Evolutionary conservation across 1,140 invertebrate genomes (phyloP).

Genomic region (Cydia amplana): DNA sequence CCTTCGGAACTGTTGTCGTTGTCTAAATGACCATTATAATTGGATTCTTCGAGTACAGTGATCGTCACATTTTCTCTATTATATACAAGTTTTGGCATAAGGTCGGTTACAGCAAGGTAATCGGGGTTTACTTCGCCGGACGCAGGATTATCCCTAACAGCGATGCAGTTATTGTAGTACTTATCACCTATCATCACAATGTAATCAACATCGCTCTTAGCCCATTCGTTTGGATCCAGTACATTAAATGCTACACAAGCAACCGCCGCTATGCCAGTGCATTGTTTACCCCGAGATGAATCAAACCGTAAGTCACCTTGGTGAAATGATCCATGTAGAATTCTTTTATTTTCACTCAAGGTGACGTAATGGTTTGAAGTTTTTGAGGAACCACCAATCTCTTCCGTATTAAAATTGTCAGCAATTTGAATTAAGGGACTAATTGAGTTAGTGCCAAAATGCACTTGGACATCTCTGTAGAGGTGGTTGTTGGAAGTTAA

Average conservation of each 20-base stretch:
- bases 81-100: conserved; percentile 26
- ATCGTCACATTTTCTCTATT: conserved; percentile 26
- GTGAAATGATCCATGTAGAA: conserved; percentile 26
- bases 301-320: conserved; percentile 37
- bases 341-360: not conserved
- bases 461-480: not conserved
- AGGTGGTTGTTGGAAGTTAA: conserved; percentile 31
- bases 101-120: conserved; percentile 37
- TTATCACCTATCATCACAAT: conserved; percentile 40
- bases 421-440: conserved; percentile 1
- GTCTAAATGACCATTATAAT: conserved; percentile 41
- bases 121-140: conserved; percentile 35
- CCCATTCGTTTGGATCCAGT: conserved; percentile 34
- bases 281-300: conserved; percentile 39
- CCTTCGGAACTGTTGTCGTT: conserved; percentile 34
- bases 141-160: conserved; percentile 34
- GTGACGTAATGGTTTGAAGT: not conserved
- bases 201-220: conserved; percentile 37
- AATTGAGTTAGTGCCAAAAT: not conserved
- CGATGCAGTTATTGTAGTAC: conserved; percentile 40
- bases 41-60: conserved; percentile 33
- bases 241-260: conserved; percentile 37
- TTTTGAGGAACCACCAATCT: not conserved
- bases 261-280: conserved; percentile 39
- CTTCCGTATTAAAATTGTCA: not conserved